Evolutionary conservation across 2,797 vertebrate species (phyloP).

Genomic region (Chrysocyon brachyurus): DNA sequence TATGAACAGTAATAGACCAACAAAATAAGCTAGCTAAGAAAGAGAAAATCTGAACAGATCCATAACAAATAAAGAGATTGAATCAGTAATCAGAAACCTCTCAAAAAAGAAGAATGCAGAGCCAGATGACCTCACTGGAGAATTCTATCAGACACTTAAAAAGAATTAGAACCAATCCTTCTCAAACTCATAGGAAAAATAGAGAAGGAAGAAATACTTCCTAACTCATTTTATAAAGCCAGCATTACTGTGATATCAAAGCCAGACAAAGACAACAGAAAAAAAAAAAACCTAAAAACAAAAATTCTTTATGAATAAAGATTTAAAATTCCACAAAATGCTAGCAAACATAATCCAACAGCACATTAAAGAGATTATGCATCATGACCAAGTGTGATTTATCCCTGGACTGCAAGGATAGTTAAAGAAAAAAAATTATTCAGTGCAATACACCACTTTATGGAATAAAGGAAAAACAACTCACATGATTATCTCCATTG

Average conservation of each 20-base stretch:
- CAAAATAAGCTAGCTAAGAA: conserved; percentile 8
- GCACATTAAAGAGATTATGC: background rate
- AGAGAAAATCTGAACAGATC: background rate
- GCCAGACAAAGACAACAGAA: background rate
- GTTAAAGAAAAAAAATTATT: conserved; percentile 28
- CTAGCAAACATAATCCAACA: background rate
- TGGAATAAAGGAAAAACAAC: background rate
- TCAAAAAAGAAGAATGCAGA: background rate
- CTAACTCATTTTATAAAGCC: background rate
- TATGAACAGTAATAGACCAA: background rate
- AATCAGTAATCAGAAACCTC: background rate
- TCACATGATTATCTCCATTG: background rate
- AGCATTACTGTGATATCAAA: background rate
- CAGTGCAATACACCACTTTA: background rate
- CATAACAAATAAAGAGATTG: background rate
- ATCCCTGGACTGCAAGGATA: background rate
- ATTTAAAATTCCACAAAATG: conserved; percentile 21
- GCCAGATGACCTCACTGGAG: background rate
- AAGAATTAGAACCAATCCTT: conserved; percentile 8
- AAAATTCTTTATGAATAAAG: background rate
- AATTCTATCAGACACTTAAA: background rate
- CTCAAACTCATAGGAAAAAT: background rate
- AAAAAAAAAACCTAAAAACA: conserved; percentile 18
- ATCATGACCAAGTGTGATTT: background rate
- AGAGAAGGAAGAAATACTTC: background rate